Evolutionary conservation across 2,888 invertebrate genomes (phyloP), one percentile per base, ranked within the genome.

Genomic region (Neoaliturus tenellus): DNA sequence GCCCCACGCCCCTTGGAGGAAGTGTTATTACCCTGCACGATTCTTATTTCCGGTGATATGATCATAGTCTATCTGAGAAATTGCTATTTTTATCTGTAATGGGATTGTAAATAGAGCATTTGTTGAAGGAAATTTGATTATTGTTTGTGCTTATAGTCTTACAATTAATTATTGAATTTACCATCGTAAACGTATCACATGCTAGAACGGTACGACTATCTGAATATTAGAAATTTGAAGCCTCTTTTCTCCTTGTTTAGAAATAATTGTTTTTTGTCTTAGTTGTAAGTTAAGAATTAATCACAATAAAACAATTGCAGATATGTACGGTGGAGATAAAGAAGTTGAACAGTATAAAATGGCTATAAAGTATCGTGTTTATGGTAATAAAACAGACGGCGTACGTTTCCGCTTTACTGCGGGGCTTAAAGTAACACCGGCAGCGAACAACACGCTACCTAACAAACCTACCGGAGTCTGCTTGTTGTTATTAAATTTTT

Each of bases 11-110:
- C 51, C 39, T 12, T 39, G 8, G 12, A 39, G 62, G 62, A 62
- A 62, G 62, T 62, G 62, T 62, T 28, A 62, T 62, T 62, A 62
- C 62, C 62, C 62, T 4, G 62, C 62, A 62, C 62, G 62, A 62
- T 28, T 0, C 17, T 62, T 62, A 62, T 62, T 62, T 62, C 62
- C 62, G 62, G 62, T 62, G 62, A 62, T 62, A 62, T 62, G 62
- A 62, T 62, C 62, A 28, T 31, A 14, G 62, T 31, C 62, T 62
- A 62, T 28, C 62, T 62, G 31, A 62, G 62, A 62, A 62, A 62
- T 62, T 62, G 62, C 62, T 28, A 62, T 31, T 62, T 62, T 62
- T 62, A 62, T 62, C 62, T 62, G 28, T 20, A 62, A 62, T 62
- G 62, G 62, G 62, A 28, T 62, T 31, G 28, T 25, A 17, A 14